Conservation (phyloP, 2,888 invertebrate species). For the Idaea dimidiata region DNA sequence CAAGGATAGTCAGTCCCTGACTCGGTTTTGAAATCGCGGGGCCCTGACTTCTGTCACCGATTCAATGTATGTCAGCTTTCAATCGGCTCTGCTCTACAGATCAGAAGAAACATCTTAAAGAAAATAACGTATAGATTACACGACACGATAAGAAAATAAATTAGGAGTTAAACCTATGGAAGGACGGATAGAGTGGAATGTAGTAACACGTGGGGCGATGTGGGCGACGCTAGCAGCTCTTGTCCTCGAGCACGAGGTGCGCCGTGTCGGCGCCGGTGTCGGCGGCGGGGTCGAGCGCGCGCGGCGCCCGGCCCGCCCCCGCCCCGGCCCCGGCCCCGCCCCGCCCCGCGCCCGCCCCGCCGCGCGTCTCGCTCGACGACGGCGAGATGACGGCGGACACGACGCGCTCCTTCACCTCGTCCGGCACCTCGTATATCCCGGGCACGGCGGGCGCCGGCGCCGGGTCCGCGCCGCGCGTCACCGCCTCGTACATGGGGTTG, state of each 20-base stretch:
- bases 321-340: constrained; percentile 79
- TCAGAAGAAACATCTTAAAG: too few relatives aligned
- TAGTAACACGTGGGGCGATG: constrained; percentile 16
- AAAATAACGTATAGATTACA: too few relatives aligned
- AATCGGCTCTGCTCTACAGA: too few relatives aligned
- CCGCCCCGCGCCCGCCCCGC: constrained; percentile 79
- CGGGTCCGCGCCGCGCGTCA: constrained; percentile 82
- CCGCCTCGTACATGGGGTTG: constrained; percentile 98
- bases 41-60: too few relatives aligned
- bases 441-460: constrained; percentile 49
- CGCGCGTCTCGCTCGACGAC: constrained; percentile 89
- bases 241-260: constrained; percentile 93
- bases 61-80: too few relatives aligned
- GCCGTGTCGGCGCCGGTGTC: too few relatives aligned
- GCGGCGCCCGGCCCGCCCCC: too few relatives aligned
- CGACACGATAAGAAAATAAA: constrained; percentile 31
- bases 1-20: too few relatives aligned
- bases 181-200: constrained; percentile 50
- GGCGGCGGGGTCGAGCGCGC: too few relatives aligned
- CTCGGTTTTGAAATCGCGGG: too few relatives aligned
- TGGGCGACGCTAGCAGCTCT: constrained; percentile 73
- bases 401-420: constrained; percentile 86
- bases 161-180: constrained; percentile 44
- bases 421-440: constrained; percentile 91
- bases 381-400: constrained; percentile 89